phyloP scores from a whole-genome alignment of 2,113 vertebrate genomes.

The Eidolon helvum region DNA sequence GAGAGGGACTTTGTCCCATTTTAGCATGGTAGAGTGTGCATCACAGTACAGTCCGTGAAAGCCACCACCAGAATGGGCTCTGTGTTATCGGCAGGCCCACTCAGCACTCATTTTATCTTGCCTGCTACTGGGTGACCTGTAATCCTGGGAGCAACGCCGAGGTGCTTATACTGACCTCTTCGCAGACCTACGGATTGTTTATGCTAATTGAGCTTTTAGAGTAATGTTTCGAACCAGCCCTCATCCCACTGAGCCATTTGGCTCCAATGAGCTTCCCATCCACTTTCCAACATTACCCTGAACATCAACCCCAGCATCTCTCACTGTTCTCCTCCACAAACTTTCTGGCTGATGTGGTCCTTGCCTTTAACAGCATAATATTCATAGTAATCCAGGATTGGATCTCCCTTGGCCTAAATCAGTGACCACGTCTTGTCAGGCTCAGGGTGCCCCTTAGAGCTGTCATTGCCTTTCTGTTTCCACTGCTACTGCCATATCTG shows the following conservation, averaged over 20 bases:
- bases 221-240: not conserved
- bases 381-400: not conserved
- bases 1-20: not conserved
- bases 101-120: rapidly evolving
- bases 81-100: not conserved
- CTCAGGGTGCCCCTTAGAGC: not conserved
- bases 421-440: not conserved
- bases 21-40: not conserved
- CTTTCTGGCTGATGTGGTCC: not conserved
- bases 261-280: not conserved
- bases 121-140: not conserved
- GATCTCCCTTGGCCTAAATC: not conserved
- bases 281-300: not conserved
- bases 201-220: not conserved
- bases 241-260: not conserved
- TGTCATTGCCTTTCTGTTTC: not conserved
- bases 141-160: rapidly evolving
- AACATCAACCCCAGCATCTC: not conserved
- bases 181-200: not conserved
- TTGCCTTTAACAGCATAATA: not conserved
- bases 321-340: not conserved
- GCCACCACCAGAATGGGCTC: not conserved
- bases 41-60: not conserved
- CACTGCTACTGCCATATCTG: not conserved
- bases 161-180: not conserved